Percentiles rank a stretch among this genome's conserved stretches.
Evolutionary conservation across 30 jellyfish, hydroid and myxozoan genomes (phyloP).

Genomic region (Aurelia coerulea): DNA sequence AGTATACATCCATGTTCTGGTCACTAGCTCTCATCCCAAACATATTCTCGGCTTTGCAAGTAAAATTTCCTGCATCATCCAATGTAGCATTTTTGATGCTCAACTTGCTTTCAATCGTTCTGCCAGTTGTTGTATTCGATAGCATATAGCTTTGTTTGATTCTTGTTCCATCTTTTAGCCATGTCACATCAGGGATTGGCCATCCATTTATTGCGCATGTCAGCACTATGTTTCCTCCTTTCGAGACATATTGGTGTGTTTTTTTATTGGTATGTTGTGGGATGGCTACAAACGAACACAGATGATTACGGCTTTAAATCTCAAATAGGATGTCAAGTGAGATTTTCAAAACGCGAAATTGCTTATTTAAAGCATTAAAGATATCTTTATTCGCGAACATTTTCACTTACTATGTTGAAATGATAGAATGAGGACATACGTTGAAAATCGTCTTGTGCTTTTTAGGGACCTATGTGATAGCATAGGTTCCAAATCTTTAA

Average conservation of each 20-base stretch:
- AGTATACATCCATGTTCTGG: neutral
- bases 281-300: neutral
- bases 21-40: slow-evolving; percentile 1
- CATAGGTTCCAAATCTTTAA: too few relatives aligned
- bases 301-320: neutral
- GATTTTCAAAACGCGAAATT: too few relatives aligned
- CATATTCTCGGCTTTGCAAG: slow-evolving; percentile 38
- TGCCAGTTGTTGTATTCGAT: neutral
- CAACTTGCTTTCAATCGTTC: neutral
- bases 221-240: slow-evolving; percentile 2
- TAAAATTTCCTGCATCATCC: slow-evolving; percentile 13
- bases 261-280: neutral
- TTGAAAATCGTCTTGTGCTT: too few relatives aligned
- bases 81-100: slow-evolving; percentile 2
- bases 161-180: slow-evolving; percentile 25
- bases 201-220: slow-evolving; percentile 14
- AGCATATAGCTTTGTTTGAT: neutral
- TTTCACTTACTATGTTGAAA: too few relatives aligned
- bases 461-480: too few relatives aligned
- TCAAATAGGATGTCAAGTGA: too few relatives aligned
- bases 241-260: neutral
- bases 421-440: too few relatives aligned
- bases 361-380: too few relatives aligned
- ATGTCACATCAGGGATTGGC: slow-evolving; percentile 10
- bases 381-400: too few relatives aligned